A percentile compares a stretch with the other conserved stretches of the same genome.
phyloP scores from a whole-genome alignment of 2,797 vertebrate genomes.

The Macrochelys suwanniensis region DNA sequence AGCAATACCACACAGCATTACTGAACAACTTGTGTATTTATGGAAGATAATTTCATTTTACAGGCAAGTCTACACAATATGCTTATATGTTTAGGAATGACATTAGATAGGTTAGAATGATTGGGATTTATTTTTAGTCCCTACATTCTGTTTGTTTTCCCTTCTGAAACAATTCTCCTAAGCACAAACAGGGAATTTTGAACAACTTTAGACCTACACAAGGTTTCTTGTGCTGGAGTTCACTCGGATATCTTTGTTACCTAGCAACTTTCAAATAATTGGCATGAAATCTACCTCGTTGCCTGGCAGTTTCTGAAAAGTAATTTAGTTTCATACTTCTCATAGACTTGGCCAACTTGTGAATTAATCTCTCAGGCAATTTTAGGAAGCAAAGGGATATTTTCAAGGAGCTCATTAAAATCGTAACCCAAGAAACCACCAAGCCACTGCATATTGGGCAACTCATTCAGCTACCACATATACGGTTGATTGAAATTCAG shows the following conservation, averaged over 20 bases:
- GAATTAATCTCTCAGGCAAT: constrained; percentile 32
- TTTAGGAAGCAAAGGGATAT: not conserved
- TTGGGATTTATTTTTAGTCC: not conserved
- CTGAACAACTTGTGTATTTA: not conserved
- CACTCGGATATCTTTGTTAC: not conserved
- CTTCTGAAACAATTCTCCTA: constrained; percentile 9
- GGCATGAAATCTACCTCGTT: constrained; percentile 6
- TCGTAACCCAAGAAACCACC: not conserved
- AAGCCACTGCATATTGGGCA: not conserved
- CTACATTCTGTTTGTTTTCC: not conserved
- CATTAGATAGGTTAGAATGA: not conserved
- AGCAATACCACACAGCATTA: not conserved
- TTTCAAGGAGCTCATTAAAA: not conserved
- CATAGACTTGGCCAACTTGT: not conserved
- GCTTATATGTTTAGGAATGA: not conserved
- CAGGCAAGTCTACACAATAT: not conserved
- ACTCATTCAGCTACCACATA: not conserved
- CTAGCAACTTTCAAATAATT: not conserved
- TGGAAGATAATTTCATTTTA: not conserved
- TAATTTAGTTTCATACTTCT: not conserved
- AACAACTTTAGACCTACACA: not conserved
- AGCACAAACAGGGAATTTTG: not conserved
- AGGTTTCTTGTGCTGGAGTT: not conserved
- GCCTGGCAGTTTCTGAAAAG: constrained; percentile 6
- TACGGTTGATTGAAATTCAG: not conserved